These are phyloP conservation scores for Camelus bactrianus DNA, from an alignment of 2,113 vertebrate genomes.

Conservation along the genomic window DNA sequence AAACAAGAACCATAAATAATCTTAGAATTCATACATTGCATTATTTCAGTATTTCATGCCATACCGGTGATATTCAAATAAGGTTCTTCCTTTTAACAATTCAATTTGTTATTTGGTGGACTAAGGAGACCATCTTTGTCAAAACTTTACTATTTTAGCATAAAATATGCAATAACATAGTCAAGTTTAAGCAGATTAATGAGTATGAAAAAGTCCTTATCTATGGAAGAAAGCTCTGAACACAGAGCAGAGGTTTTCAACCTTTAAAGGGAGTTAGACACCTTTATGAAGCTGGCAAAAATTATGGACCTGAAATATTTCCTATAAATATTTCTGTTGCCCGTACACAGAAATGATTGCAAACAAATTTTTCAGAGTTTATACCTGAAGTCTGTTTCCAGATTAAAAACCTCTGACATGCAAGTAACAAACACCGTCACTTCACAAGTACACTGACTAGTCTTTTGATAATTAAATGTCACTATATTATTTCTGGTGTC, in stretches of 20 bases:
- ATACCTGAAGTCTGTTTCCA: background rate
- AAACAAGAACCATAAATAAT: background rate
- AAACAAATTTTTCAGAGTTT: background rate
- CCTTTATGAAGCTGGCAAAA: background rate
- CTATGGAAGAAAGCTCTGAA: background rate
- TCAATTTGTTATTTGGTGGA: background rate
- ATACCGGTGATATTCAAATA: background rate
- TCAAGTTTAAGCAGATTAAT: slow-evolving; percentile 38
- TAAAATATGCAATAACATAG: slow-evolving; percentile 42
- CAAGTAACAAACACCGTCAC: background rate
- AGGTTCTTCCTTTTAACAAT: background rate
- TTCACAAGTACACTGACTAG: background rate
- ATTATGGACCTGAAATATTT: background rate
- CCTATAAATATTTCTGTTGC: background rate
- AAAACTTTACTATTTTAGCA: slow-evolving; percentile 49
- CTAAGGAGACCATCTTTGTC: background rate
- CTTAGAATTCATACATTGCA: background rate
- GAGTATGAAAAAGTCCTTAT: slow-evolving; percentile 8
- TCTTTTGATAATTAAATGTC: background rate
- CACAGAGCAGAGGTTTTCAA: slow-evolving; percentile 18
- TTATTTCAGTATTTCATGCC: background rate
- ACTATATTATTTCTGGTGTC: background rate
- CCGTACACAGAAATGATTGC: background rate
- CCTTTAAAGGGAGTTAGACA: background rate
- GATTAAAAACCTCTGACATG: background rate